A percentile compares a stretch with the other conserved stretches of the same genome.
phyloP scores from a whole-genome alignment of 2,113 vertebrate species.

The Zosterops lateralis region DNA sequence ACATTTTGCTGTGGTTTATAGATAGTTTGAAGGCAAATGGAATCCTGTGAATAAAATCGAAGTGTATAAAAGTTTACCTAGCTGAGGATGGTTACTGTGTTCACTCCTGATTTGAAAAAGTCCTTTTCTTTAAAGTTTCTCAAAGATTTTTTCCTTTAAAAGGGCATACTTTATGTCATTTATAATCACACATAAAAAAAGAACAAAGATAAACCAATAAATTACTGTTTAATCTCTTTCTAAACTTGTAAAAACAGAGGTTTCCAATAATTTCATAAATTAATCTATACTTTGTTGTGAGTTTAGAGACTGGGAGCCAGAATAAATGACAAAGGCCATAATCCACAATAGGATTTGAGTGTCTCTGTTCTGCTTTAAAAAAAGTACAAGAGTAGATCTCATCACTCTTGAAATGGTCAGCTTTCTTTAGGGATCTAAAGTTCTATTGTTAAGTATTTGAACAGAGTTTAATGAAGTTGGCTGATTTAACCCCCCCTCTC shows the following conservation, averaged over 20 bases:
- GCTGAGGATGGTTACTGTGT: not conserved
- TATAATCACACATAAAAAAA: not conserved
- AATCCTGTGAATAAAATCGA: not conserved
- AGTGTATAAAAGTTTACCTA: not conserved
- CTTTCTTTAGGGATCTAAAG: not conserved
- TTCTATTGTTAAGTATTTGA: not conserved
- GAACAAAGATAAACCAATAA: accelerated
- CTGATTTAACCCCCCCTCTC: not conserved
- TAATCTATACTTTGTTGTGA: not conserved
- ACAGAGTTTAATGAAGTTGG: not conserved
- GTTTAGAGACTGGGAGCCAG: not conserved
- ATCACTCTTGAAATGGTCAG: not conserved
- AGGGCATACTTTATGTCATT: not conserved
- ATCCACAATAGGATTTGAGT: not conserved
- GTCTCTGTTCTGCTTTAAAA: not conserved
- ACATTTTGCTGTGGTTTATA: not conserved
- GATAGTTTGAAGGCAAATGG: not conserved
- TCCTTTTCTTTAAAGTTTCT: not conserved
- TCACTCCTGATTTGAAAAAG: not conserved
- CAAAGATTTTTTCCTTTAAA: not conserved
- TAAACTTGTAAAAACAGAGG: not conserved
- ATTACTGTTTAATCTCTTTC: not conserved
- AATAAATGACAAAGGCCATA: not conserved
- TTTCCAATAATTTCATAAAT: not conserved
- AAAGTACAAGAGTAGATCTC: not conserved